Conservation (phyloP, 1,140 invertebrate genomes). For the Ceratosolen fusciceps region DNA sequence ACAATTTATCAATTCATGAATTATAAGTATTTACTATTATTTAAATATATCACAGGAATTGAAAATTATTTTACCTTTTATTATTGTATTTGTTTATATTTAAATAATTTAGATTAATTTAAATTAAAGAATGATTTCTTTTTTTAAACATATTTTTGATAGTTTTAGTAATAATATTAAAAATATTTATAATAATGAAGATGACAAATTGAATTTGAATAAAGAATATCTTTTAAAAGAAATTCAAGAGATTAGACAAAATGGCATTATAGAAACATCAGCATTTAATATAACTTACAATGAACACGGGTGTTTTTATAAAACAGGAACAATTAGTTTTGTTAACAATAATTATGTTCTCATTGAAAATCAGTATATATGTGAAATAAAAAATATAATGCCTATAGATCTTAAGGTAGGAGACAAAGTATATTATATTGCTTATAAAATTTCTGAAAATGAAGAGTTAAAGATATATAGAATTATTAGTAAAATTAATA, state of each 20-base stretch:
- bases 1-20: too few relatives aligned
- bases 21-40: too few relatives aligned
- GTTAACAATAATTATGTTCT: constrained; percentile 53
- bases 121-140: constrained; percentile 32
- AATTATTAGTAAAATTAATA: constrained; percentile 55
- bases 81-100: too few relatives aligned
- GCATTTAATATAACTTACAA: constrained; percentile 15
- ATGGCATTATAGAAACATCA: not conserved
- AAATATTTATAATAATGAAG: not conserved
- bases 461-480: constrained; percentile 58
- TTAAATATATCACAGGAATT: too few relatives aligned
- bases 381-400: constrained; percentile 49
- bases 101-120: too few relatives aligned
- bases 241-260: constrained; percentile 27
- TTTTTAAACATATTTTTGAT: not conserved
- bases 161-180: constrained; percentile 12
- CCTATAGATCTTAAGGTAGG: constrained; percentile 55
- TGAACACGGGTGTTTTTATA: constrained; percentile 57
- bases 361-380: constrained; percentile 61
- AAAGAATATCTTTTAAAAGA: constrained; percentile 8
- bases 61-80: too few relatives aligned
- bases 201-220: not conserved
- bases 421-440: constrained; percentile 59
- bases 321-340: constrained; percentile 58
- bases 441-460: constrained; percentile 52